phyloP scores from a whole-genome alignment of 1,140 invertebrate genomes.

The Homalodisca vitripennis region DNA sequence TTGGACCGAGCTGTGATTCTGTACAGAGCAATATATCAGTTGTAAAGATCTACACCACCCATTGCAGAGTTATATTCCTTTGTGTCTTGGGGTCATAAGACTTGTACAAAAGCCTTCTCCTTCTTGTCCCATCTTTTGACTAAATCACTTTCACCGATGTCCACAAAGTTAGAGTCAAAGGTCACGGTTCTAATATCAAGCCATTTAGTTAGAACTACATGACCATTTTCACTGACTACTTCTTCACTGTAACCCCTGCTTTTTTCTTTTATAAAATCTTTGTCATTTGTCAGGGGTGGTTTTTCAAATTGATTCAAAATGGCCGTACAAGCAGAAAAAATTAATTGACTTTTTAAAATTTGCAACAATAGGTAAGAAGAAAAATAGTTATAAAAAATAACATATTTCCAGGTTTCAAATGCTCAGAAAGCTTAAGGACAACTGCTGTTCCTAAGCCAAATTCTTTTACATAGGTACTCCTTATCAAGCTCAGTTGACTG shows the following conservation, averaged over 20 bases:
- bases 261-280: too few relatives aligned
- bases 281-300: too few relatives aligned
- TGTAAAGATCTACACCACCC: conserved; percentile 47
- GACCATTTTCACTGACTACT: too few relatives aligned
- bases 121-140: conserved; percentile 44
- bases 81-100: conserved; percentile 45
- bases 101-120: conserved; percentile 43
- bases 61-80: conserved; percentile 48
- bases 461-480: conserved; percentile 29
- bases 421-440: conserved; percentile 40
- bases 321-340: too few relatives aligned
- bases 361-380: too few relatives aligned
- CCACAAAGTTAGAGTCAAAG: conserved; percentile 36
- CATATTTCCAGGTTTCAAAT: too few relatives aligned
- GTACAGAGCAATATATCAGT: conserved; percentile 40
- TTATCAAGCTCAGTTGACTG: conserved; percentile 40
- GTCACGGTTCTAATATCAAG: too few relatives aligned
- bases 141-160: conserved; percentile 27
- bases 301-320: too few relatives aligned
- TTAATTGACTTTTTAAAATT: too few relatives aligned
- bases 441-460: conserved; percentile 39
- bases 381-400: too few relatives aligned
- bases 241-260: too few relatives aligned
- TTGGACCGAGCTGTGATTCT: conserved; percentile 40
- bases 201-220: too few relatives aligned